Percentiles rank a stretch among this genome's conserved stretches.
phyloP scores from a whole-genome alignment of 2,797 vertebrate genomes.

The Allenopithecus nigroviridis region DNA sequence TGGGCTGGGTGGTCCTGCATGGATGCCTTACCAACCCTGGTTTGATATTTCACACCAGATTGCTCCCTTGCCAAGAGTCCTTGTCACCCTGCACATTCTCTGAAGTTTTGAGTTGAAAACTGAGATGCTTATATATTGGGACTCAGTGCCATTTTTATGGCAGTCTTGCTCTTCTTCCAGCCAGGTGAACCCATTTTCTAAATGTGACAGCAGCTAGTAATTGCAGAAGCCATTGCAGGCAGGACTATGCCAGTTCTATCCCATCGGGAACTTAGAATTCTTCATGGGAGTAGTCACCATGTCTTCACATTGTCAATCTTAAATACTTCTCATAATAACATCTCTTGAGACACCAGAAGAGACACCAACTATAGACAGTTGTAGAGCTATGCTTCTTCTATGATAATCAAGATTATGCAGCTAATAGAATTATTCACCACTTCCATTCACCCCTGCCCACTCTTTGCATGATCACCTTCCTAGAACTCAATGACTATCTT shows the following conservation, averaged over 20 bases:
- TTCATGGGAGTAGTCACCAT: not conserved
- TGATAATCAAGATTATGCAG: not conserved
- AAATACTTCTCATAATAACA: not conserved
- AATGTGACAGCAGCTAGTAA: not conserved
- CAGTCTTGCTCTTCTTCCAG: not conserved
- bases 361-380: not conserved
- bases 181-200: not conserved
- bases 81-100: not conserved
- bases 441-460: not conserved
- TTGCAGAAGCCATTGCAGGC: not conserved
- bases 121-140: not conserved
- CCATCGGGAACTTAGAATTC: not conserved
- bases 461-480: not conserved
- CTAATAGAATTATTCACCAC: not conserved
- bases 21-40: too few species aligned
- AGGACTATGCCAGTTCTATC: not conserved
- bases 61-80: not conserved
- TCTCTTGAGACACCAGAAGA: not conserved
- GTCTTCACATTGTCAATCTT: not conserved
- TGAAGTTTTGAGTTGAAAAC: not conserved
- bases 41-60: not conserved
- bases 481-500: not conserved
- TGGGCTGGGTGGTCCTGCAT: accelerated
- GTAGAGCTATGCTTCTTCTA: not conserved
- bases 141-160: not conserved